A percentile compares a stretch with the other conserved stretches of the same genome.
Conservation (phyloP, 2,113 vertebrate genomes). For the Cygnus buccinator region DNA sequence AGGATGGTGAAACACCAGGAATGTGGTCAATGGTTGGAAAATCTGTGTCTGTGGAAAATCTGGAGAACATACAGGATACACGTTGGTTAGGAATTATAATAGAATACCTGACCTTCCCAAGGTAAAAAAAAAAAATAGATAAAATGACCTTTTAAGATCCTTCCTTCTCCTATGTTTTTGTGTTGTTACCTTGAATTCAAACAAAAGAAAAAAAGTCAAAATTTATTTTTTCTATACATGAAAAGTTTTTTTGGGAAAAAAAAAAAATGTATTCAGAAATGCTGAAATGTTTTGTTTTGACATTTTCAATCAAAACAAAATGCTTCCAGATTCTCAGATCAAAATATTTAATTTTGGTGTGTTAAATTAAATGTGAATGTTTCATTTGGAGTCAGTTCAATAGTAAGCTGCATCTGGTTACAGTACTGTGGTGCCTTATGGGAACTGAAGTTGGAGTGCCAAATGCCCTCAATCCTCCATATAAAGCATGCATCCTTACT, state of each 20-base stretch:
- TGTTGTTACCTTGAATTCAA: background rate
- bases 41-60: background rate
- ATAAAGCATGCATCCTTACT: background rate
- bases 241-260: accelerated
- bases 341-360: slow-evolving; percentile 62
- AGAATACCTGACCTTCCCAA: background rate
- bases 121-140: background rate
- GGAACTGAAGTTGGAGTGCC: background rate
- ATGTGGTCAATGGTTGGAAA: background rate
- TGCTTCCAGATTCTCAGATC: slow-evolving; percentile 42
- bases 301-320: slow-evolving; percentile 50
- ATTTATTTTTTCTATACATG: accelerated
- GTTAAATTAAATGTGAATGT: slow-evolving; percentile 56
- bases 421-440: slow-evolving; percentile 33
- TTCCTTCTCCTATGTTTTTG: background rate
- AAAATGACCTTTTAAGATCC: background rate
- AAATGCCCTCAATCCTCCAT: slow-evolving; percentile 21
- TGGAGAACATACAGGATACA: background rate
- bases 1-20: background rate
- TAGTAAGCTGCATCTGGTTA: slow-evolving; percentile 57
- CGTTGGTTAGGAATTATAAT: background rate
- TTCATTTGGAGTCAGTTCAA: slow-evolving; percentile 60
- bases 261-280: background rate
- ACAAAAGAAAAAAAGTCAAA: background rate
- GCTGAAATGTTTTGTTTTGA: slow-evolving; percentile 23